These are phyloP conservation scores for Sinosuthora webbiana DNA, from an alignment of 2,113 vertebrate genomes.

Conservation along the genomic window DNA sequence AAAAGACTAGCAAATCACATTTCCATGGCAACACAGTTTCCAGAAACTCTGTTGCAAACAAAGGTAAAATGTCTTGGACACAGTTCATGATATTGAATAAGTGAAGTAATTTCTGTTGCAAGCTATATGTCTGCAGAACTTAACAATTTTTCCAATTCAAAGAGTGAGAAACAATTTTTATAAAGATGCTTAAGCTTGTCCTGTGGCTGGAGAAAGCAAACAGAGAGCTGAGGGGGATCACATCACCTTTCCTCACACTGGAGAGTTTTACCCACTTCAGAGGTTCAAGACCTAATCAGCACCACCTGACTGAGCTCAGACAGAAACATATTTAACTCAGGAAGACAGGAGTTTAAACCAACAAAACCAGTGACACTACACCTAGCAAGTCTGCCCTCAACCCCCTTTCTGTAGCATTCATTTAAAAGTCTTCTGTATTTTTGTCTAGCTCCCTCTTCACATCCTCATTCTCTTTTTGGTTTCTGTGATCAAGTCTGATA, in stretches of 20 bases:
- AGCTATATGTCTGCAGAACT: not conserved
- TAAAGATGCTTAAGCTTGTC: not conserved
- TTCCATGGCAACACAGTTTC: slow-evolving; percentile 38
- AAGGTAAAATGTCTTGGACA: not conserved
- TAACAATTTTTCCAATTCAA: not conserved
- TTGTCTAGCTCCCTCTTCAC: not conserved
- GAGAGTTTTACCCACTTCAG: not conserved
- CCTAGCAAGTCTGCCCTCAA: not conserved
- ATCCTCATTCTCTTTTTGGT: not conserved
- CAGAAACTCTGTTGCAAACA: not conserved
- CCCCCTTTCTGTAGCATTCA: not conserved
- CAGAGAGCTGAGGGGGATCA: not conserved
- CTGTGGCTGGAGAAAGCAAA: not conserved
- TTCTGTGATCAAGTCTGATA: not conserved
- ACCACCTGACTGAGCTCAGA: not conserved
- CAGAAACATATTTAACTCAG: not conserved
- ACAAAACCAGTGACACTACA: not conserved
- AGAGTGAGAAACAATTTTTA: not conserved
- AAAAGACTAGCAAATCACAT: not conserved
- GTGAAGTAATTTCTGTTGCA: not conserved
- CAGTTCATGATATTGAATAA: not conserved
- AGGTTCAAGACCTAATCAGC: not conserved
- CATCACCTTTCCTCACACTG: not conserved
- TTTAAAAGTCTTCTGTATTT: not conserved
- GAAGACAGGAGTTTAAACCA: not conserved